Conservation (phyloP, 92 coral and sea anemone species). For the Pocillopora grandis region DNA sequence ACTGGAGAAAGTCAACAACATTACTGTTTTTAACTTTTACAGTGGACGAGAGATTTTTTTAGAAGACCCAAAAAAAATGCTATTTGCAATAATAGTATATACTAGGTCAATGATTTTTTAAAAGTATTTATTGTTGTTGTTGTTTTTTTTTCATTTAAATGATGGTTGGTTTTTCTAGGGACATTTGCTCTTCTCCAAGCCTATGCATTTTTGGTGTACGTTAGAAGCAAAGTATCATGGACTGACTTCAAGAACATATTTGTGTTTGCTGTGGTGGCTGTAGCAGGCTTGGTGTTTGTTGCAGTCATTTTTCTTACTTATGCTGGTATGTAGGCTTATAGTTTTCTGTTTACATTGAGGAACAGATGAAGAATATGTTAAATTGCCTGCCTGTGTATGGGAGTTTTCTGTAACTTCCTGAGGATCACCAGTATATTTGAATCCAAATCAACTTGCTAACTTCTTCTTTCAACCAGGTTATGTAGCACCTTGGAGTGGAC, state of each 20-base stretch:
- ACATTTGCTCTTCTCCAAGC: slow-evolving; percentile 98
- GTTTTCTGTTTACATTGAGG: not conserved
- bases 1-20: no score
- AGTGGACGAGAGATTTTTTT: not conserved
- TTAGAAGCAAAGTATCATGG: slow-evolving; percentile 88
- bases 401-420: no score
- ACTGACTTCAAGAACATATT: slow-evolving; percentile 88
- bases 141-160: not conserved
- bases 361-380: no score
- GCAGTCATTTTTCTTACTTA: slow-evolving; percentile 88
- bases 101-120: not conserved
- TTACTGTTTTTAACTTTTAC: no score
- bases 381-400: no score
- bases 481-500: slow-evolving; percentile 99
- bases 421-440: no score
- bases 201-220: slow-evolving; percentile 83
- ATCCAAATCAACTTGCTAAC: no score
- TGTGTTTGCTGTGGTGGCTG: slow-evolving; percentile 68
- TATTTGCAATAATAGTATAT: no score
- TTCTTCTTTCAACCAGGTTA: slow-evolving; percentile 51
- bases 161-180: slow-evolving; percentile 44
- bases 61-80: no score
- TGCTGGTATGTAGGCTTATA: slow-evolving; percentile 58
- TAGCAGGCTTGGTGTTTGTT: slow-evolving; percentile 89
- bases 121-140: no score